Evolutionary conservation across 2,797 vertebrate species (phyloP).

Genomic region (Myotis daubentonii): DNA sequence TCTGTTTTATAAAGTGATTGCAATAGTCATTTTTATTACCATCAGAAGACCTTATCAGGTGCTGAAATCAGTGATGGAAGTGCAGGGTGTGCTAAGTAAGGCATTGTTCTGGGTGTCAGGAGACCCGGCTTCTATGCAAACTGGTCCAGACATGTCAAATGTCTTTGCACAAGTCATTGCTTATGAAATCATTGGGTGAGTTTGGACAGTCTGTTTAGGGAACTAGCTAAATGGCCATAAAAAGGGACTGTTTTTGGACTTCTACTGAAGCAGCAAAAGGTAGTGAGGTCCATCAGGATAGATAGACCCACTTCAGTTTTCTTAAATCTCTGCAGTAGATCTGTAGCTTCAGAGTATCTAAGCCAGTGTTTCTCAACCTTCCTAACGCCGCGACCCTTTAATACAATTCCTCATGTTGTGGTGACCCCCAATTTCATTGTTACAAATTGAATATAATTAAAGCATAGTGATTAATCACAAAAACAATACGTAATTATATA

Average conservation of each 20-base stretch:
- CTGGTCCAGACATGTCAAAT: not conserved
- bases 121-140: not conserved
- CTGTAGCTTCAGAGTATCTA: not conserved
- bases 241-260: not conserved
- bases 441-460: too few species aligned
- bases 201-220: not conserved
- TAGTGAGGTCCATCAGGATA: not conserved
- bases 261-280: not conserved
- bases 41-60: not conserved
- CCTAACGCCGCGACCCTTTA: too few species aligned
- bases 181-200: not conserved
- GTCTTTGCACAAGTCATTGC: not conserved
- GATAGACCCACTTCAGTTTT: not conserved
- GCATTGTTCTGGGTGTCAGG: not conserved
- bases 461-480: too few species aligned
- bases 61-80: not conserved
- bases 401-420: too few species aligned
- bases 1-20: not conserved
- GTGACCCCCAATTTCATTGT: too few species aligned
- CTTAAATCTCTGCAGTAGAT: not conserved
- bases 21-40: not conserved
- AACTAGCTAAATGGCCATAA: not conserved
- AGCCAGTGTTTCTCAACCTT: too few species aligned
- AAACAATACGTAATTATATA: too few species aligned
- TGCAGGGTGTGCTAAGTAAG: not conserved